These are phyloP conservation scores for Sclerurus mexicanus DNA, from an alignment of 2,113 vertebrate genomes.

Conservation along the genomic window DNA sequence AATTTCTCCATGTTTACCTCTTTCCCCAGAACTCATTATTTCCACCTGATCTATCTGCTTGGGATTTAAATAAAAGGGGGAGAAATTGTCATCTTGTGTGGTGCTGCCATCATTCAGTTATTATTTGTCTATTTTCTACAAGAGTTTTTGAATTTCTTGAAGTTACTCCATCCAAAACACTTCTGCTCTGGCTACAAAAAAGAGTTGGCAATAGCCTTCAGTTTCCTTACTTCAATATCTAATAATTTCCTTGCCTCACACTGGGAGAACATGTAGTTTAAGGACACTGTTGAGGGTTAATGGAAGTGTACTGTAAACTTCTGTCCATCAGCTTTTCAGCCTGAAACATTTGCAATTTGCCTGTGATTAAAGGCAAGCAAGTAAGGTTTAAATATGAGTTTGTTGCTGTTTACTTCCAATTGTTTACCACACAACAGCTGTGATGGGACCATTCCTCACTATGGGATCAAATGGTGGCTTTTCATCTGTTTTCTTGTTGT, in stretches of 20 bases:
- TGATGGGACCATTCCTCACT: not conserved
- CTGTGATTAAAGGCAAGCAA: not conserved
- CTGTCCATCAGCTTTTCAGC: not conserved
- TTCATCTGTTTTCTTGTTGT: not conserved
- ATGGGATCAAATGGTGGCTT: not conserved
- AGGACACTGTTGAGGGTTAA: not conserved
- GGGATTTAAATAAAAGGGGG: fast-evolving
- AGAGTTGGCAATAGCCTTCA: not conserved
- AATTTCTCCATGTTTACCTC: not conserved
- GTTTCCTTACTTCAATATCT: not conserved
- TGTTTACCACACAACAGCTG: not conserved
- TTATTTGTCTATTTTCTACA: not conserved
- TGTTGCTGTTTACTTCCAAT: not conserved
- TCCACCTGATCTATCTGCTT: not conserved
- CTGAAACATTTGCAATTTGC: not conserved
- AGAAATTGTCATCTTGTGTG: not conserved
- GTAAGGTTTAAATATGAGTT: not conserved
- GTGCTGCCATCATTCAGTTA: not conserved
- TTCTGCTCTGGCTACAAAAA: not conserved
- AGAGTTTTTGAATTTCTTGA: not conserved
- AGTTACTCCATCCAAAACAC: not conserved
- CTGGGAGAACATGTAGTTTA: not conserved
- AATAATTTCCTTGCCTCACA: not conserved
- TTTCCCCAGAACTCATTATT: not conserved
- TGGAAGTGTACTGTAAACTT: not conserved